phyloP scores from a whole-genome alignment of 2,113 vertebrate genomes.

The Crotalus viridis region DNA sequence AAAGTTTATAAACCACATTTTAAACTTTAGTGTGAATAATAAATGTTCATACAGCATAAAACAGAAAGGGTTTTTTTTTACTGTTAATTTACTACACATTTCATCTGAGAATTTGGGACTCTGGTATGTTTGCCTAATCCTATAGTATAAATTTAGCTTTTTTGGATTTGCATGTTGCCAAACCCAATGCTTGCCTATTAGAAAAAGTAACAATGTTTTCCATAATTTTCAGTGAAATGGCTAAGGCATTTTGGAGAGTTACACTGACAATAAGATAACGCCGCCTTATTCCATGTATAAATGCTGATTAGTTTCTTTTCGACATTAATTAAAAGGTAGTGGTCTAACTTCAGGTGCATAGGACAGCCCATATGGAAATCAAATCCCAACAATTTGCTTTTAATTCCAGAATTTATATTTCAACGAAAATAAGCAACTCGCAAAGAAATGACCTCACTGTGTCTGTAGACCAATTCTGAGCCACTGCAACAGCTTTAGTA shows the following conservation, averaged over 20 bases:
- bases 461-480: background rate
- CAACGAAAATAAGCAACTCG: background rate
- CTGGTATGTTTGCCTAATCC: background rate
- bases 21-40: background rate
- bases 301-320: background rate
- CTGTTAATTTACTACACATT: background rate
- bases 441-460: background rate
- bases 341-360: background rate
- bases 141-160: background rate
- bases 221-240: background rate
- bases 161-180: background rate
- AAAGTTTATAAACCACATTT: background rate
- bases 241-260: background rate
- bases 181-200: background rate
- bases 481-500: background rate
- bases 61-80: background rate
- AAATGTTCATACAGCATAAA: background rate
- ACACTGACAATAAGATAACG: background rate
- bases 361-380: background rate
- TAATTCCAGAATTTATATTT: background rate
- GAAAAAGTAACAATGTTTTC: background rate
- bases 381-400: background rate
- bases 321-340: background rate
- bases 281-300: background rate
- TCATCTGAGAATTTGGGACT: background rate